A percentile compares a stretch with the other conserved stretches of the same genome.
phyloP scores from a whole-genome alignment of 2,888 invertebrate genomes.

The Lycia hirtaria region DNA sequence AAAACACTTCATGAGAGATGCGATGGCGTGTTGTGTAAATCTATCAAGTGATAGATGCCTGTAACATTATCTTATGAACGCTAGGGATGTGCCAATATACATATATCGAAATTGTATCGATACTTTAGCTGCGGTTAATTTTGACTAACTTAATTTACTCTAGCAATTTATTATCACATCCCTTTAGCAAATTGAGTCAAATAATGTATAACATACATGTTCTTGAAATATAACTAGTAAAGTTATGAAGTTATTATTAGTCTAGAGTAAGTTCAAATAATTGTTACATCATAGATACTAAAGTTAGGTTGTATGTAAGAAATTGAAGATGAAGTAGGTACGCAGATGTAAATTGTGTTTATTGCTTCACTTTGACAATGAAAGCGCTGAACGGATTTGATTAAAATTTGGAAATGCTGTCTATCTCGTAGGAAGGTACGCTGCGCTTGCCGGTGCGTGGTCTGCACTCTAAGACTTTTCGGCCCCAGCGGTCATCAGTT shows the following conservation, averaged over 20 bases:
- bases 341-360: too few relatives aligned
- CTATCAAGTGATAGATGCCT: conserved; percentile 35
- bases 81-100: conserved; percentile 26
- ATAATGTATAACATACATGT: neutral
- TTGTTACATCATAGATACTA: too few relatives aligned
- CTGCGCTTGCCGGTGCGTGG: too few relatives aligned
- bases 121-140: neutral
- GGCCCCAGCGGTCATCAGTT: too few relatives aligned
- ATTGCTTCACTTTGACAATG: too few relatives aligned
- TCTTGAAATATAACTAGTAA: neutral
- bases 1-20: conserved; percentile 31
- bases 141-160: neutral
- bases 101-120: conserved; percentile 1
- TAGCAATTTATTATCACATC: neutral
- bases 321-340: too few relatives aligned
- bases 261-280: too few relatives aligned
- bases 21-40: conserved; percentile 18
- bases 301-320: too few relatives aligned
- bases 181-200: neutral
- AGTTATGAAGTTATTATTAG: conserved; percentile 1
- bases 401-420: too few relatives aligned
- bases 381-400: too few relatives aligned
- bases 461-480: too few relatives aligned
- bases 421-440: too few relatives aligned
- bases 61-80: conserved; percentile 37